A percentile compares a stretch with the other conserved stretches of the same genome.
phyloP scores from a whole-genome alignment of 2,797 vertebrate genomes.

The Amphiprion clarkii region DNA sequence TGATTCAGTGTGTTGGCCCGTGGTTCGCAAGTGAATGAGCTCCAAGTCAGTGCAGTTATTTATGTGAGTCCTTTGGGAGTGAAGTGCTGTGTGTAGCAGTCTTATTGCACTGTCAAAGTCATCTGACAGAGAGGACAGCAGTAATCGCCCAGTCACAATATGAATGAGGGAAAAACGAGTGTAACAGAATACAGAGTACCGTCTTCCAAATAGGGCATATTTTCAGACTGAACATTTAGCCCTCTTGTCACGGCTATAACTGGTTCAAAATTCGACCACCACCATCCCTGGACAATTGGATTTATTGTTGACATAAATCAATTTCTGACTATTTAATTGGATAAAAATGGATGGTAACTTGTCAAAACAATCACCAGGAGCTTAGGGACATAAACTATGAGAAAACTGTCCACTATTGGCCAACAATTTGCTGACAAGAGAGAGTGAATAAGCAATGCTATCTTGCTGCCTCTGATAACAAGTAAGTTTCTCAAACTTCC shows the following conservation, averaged over 20 bases:
- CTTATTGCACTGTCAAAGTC: conserved; percentile 31
- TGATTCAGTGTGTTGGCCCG: conserved; percentile 5
- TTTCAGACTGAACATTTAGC: not conserved
- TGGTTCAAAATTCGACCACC: not conserved
- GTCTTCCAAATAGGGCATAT: not conserved
- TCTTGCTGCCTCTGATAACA: not conserved
- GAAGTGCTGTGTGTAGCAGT: conserved; percentile 12
- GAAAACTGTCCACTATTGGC: not conserved
- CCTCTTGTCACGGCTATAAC: not conserved
- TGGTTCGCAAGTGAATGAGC: conserved; percentile 36
- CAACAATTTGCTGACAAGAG: conserved; percentile 4
- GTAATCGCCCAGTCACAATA: not conserved
- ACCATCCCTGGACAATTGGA: not conserved
- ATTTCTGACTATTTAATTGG: not conserved
- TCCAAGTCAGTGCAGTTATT: conserved; percentile 21
- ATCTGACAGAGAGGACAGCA: conserved; percentile 27
- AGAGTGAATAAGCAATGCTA: conserved; percentile 4
- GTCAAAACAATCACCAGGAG: conserved; percentile 1
- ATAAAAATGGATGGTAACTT: conserved; percentile 20
- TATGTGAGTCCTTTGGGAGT: conserved; percentile 4
- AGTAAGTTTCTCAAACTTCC: not conserved
- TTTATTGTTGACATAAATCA: conserved; percentile 13
- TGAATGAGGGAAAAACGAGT: not conserved
- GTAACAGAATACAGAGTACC: not conserved
- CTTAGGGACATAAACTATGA: not conserved